Base-by-base conservation (phyloP, 2,113 vertebrate genomes). In the Dipodomys merriami region DNA sequence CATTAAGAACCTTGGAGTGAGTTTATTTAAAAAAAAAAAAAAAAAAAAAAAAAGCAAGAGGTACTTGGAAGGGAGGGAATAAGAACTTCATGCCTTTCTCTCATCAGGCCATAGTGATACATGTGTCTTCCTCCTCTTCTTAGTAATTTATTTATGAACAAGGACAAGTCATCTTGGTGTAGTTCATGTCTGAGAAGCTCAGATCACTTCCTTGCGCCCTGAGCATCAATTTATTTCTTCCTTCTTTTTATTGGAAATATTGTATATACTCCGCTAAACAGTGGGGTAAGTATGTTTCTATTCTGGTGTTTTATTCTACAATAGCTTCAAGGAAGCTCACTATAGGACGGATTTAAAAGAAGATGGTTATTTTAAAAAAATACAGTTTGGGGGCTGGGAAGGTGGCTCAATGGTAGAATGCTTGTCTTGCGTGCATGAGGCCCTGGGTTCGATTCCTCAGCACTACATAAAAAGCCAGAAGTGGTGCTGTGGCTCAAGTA, bases 301-400 rank as follows among this genome's bases (percentile, higher is more conserved):
- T 39, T 81, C 69, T 85, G 60, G 46, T 85, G 46, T 90, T 93
- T 90, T 91, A 80, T 95, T 94, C 39, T 80, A 8, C 1, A 35
- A 22, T 67, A 82, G 25, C 74, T 83, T 83, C n/a, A 64, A 71
- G 93, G 64, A 72, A 44, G 18, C 33, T n/a, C 71, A 76, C 33
- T 77, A 87, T 44, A 90, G 62, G 44, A 3, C 46, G 76, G 65
- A 76, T 76, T 91, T 83, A 74, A 90, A 94, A 82, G 60, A 77
- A 46, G 39, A 82, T 46, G 11, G 23, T 30, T 27, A 22, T 76
- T 88, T 27, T 68, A 15, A 23, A 23, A 29, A 86, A 19, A 72
- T 33, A 46, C 39, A 46, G 30, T 88, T 86, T 82, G 39, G 5
- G 39, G 39, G 39, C 39, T 39, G 39, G 39, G 39, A 39, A 39